These are phyloP conservation scores for Macrobrachium nipponense DNA, from an alignment of 1,140 invertebrate species.

Conservation along the genomic window DNA sequence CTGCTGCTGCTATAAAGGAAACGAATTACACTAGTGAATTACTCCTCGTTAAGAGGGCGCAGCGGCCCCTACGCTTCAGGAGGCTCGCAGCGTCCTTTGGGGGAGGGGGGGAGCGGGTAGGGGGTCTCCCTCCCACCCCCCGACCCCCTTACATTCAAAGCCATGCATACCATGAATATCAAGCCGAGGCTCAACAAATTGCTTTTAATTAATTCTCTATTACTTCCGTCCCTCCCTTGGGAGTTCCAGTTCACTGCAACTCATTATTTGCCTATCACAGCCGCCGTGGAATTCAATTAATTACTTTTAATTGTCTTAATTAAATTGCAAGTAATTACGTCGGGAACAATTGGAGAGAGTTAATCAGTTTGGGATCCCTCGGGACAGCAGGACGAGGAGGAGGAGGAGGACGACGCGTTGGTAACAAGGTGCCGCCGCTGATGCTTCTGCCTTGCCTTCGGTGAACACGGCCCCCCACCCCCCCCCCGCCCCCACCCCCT, in stretches of 20 bases:
- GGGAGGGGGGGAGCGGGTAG: no score
- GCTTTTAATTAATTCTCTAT: slow-evolving; percentile 64
- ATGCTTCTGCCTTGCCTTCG: slow-evolving; percentile 4
- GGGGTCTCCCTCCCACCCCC: slow-evolving; percentile 22
- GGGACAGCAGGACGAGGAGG: no score
- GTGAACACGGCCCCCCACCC: no score
- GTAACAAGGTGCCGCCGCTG: slow-evolving; percentile 50
- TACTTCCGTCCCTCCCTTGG: slow-evolving; percentile 55
- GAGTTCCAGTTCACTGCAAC: slow-evolving; percentile 58
- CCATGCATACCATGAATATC: slow-evolving; percentile 58
- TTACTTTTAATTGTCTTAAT: slow-evolving; percentile 64
- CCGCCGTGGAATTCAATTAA: slow-evolving; percentile 63
- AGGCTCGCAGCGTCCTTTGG: no score
- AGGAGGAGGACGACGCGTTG: slow-evolving; percentile 16
- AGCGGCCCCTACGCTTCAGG: not conserved
- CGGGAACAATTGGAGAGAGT: slow-evolving; percentile 62
- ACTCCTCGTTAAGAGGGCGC: slow-evolving; percentile 44
- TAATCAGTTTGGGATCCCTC: slow-evolving; percentile 58
- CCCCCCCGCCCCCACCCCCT: no score
- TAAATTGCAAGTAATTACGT: slow-evolving; percentile 64
- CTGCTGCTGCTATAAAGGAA: slow-evolving; percentile 50
- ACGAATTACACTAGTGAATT: slow-evolving; percentile 60
- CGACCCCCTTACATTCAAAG: slow-evolving; percentile 10
- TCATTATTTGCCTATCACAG: slow-evolving; percentile 64
- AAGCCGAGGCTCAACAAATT: slow-evolving; percentile 56